Evolutionary conservation across 2,797 vertebrate genomes (phyloP).

Genomic region (Sebastiscus albofasciatus): DNA sequence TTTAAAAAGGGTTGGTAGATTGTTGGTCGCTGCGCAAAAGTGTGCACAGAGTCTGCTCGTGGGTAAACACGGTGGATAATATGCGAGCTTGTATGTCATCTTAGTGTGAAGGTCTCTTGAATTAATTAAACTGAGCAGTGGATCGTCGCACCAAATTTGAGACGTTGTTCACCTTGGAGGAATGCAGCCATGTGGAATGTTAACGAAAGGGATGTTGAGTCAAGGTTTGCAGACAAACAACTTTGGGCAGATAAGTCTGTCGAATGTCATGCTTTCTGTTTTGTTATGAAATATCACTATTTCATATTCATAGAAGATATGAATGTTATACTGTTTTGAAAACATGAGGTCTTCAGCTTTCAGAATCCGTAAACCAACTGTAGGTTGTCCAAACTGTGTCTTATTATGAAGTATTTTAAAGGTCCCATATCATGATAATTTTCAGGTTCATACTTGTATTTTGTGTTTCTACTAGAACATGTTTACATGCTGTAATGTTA

Average conservation of each 20-base stretch:
- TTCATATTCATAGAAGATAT: neutral
- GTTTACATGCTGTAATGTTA: too few species aligned
- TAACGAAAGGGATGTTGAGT: constrained; percentile 12
- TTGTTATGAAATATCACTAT: neutral
- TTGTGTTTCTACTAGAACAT: too few species aligned
- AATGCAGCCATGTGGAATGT: constrained; percentile 36
- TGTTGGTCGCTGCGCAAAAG: neutral
- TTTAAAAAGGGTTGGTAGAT: constrained; percentile 28
- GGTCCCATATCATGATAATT: too few species aligned
- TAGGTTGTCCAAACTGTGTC: neutral
- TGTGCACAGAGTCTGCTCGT: constrained; percentile 11
- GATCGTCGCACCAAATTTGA: constrained; percentile 15
- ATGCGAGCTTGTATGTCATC: constrained; percentile 15
- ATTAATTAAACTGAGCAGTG: constrained; percentile 49
- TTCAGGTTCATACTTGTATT: too few species aligned
- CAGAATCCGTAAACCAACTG: neutral
- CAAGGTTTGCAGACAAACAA: constrained; percentile 48
- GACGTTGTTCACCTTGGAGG: constrained; percentile 37
- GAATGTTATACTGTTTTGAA: too few species aligned
- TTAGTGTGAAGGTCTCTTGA: constrained; percentile 36
- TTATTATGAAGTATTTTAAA: neutral
- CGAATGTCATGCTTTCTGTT: neutral
- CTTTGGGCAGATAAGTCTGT: constrained; percentile 19
- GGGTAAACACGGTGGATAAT: constrained; percentile 51
- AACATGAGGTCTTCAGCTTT: neutral